Evolutionary conservation across 2,888 invertebrate species (phyloP).

Genomic region (Apotomis capreana): DNA sequence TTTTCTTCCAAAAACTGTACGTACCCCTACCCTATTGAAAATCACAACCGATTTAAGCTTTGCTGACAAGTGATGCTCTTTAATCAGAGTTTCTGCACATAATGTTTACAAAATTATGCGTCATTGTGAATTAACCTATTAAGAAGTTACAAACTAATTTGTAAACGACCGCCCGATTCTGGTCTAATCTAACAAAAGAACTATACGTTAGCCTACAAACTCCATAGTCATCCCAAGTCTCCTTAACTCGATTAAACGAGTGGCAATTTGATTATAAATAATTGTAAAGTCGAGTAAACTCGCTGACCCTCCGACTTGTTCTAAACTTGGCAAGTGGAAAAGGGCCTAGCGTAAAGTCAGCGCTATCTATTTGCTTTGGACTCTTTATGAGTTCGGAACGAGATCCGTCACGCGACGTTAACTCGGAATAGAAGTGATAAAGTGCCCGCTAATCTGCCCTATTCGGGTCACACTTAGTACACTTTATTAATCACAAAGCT

Average conservation of each 20-base stretch:
- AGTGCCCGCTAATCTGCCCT: constrained; percentile 83
- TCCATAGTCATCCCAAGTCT: constrained; percentile 29
- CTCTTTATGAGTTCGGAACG: constrained; percentile 83
- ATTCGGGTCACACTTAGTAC: constrained; percentile 83
- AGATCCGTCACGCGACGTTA: constrained; percentile 83
- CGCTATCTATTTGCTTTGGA: constrained; percentile 83
- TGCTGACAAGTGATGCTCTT: too few relatives aligned
- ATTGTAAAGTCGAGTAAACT: constrained; percentile 74
- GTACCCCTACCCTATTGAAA: too few relatives aligned
- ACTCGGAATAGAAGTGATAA: constrained; percentile 83
- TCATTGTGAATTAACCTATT: background rate
- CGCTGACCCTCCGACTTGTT: constrained; percentile 69
- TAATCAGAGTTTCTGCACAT: too few relatives aligned
- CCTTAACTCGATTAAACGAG: constrained; percentile 69
- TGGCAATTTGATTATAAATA: constrained; percentile 78
- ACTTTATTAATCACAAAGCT: constrained; percentile 84
- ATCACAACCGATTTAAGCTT: too few relatives aligned
- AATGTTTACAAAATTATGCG: too few relatives aligned
- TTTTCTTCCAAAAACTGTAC: too few relatives aligned
- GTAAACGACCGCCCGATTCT: background rate
- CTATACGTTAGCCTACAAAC: constrained; percentile 12
- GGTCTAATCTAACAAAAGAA: constrained; percentile 21
- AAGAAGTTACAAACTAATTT: background rate
- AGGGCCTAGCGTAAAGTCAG: constrained; percentile 78
- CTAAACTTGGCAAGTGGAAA: constrained; percentile 79